Conservation (phyloP, 2,113 vertebrate genomes). For the Zingel zingel region DNA sequence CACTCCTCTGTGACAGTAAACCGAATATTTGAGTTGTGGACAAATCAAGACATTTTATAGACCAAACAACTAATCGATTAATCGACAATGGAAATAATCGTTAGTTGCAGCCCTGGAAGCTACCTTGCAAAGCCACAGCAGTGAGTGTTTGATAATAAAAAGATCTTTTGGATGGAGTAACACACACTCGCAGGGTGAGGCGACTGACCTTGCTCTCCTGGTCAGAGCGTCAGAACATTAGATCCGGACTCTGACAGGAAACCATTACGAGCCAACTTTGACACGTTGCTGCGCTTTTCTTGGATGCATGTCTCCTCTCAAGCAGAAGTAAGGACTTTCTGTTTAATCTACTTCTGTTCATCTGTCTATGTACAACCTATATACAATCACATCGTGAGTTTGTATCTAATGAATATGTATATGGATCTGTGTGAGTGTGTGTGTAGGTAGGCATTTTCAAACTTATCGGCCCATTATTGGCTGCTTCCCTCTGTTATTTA, state of each 20-base stretch:
- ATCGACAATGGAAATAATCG: no score
- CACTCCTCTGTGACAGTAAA: no score
- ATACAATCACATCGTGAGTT: conserved; percentile 55
- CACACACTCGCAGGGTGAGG: not conserved
- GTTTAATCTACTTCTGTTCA: conserved; percentile 42
- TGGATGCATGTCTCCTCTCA: conserved; percentile 29
- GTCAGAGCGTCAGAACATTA: not conserved
- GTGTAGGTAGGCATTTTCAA: conserved; percentile 9
- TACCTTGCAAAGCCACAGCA: not conserved
- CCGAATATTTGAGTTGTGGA: no score
- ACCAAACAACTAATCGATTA: no score
- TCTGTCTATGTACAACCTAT: conserved; percentile 65
- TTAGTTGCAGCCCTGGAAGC: not conserved
- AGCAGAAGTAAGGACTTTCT: conserved; percentile 40
- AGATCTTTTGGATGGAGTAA: not conserved
- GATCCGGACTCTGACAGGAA: not conserved
- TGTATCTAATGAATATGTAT: conserved; percentile 34
- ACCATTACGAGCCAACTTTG: not conserved
- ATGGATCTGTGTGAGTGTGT: conserved; percentile 9
- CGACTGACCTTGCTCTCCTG: conserved; percentile 3
- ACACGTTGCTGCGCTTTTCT: not conserved
- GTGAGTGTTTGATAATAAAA: not conserved
- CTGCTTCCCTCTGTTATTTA: conserved; percentile 25
- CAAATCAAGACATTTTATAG: no score
- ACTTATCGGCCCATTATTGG: not conserved